phyloP scores from a whole-genome alignment of 1,140 invertebrate species.

The Hypsibius dujardini region DNA sequence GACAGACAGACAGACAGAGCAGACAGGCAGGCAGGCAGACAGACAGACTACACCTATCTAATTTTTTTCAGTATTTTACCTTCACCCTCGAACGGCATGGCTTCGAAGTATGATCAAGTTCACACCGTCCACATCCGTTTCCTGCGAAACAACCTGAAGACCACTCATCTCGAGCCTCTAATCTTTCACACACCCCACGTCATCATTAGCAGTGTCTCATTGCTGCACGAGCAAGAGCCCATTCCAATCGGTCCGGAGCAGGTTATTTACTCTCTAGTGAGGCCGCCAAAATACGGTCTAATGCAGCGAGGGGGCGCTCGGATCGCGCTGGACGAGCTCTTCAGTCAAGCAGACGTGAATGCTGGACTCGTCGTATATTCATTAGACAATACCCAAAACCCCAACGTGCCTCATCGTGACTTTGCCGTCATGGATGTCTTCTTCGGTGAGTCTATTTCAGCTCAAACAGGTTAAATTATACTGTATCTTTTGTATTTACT shows the following conservation, averaged over 20 bases:
- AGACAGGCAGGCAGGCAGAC: too few species aligned
- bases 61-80: slow-evolving; percentile 10
- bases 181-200: background rate
- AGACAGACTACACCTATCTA: too few species aligned
- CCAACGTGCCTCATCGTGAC: background rate
- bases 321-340: background rate
- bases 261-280: background rate
- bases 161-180: background rate
- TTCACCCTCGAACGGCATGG: too few species aligned
- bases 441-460: background rate
- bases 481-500: too few species aligned
- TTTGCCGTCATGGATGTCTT: background rate
- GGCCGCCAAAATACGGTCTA: background rate
- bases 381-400: background rate
- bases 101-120: too few species aligned
- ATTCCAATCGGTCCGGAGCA: background rate
- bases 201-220: background rate
- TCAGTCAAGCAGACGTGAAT: slow-evolving; percentile 12
- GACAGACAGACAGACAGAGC: too few species aligned
- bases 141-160: slow-evolving; percentile 2
- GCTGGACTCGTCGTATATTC: background rate
- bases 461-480: too few species aligned
- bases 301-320: background rate
- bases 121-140: slow-evolving; percentile 10
- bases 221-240: slow-evolving; percentile 13